Percentiles rank a stretch among this genome's conserved stretches.
Evolutionary conservation across 2,888 invertebrate species (phyloP).

Genomic region (Coecobrya sp.): DNA sequence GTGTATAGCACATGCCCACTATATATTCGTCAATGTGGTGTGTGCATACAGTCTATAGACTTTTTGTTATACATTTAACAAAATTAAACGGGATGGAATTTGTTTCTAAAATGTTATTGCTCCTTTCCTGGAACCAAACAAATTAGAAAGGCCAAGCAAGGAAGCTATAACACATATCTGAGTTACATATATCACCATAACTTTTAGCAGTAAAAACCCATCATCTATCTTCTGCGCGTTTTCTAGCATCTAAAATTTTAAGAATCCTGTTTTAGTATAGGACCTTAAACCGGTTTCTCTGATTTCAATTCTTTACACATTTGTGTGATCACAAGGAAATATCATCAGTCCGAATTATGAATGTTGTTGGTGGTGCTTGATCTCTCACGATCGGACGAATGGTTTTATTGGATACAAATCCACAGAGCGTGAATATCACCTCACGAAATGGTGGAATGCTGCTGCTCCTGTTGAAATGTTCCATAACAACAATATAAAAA

Average conservation of each 20-base stretch:
- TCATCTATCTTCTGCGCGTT: neutral
- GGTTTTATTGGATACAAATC: neutral
- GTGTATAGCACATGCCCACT: neutral
- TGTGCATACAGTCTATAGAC: neutral
- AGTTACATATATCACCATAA: conserved; percentile 32
- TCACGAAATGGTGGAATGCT: conserved; percentile 2
- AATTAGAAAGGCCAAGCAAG: neutral
- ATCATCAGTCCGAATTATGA: neutral
- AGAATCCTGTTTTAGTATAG: conserved; percentile 28
- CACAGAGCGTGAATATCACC: neutral
- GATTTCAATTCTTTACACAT: conserved; percentile 18
- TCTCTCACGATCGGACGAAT: conserved; percentile 22
- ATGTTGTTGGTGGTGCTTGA: conserved; percentile 19
- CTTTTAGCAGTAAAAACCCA: neutral
- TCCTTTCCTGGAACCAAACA: conserved; percentile 14
- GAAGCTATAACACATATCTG: neutral
- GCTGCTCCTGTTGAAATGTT: neutral
- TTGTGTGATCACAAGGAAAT: neutral
- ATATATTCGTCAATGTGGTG: neutral
- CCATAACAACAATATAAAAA: no score
- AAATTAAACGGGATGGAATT: neutral
- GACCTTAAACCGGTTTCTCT: conserved; percentile 50
- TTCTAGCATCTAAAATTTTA: neutral
- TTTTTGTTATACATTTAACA: neutral
- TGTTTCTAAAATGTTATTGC: neutral